Percentiles rank a stretch among this genome's conserved stretches.
Conservation (phyloP, 2,888 invertebrate genomes). For the Dioctria linearis region DNA sequence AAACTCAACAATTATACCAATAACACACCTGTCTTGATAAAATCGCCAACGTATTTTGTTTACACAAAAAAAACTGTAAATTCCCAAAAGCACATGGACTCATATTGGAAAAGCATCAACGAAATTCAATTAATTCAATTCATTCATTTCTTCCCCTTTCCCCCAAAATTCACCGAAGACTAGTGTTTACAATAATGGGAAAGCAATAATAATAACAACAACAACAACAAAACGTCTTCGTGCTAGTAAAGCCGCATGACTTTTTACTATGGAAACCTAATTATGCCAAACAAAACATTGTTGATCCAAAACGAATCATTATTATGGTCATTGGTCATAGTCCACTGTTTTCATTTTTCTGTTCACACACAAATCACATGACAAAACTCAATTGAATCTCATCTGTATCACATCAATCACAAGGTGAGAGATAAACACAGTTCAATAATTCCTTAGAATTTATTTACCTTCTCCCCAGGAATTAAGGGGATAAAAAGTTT, state of each 20-base stretch:
- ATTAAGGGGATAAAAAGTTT: too few species aligned
- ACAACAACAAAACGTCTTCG: neutral
- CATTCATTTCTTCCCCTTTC: too few species aligned
- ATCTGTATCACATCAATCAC: neutral
- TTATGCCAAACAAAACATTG: conserved; percentile 6
- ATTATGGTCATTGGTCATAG: neutral
- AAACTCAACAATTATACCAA: neutral
- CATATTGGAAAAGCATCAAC: neutral
- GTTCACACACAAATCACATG: neutral
- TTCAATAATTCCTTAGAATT: too few species aligned
- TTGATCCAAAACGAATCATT: neutral
- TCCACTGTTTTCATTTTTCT: too few species aligned
- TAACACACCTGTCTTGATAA: conserved; percentile 21
- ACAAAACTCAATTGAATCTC: neutral
- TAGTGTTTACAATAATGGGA: too few species aligned
- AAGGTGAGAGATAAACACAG: too few species aligned
- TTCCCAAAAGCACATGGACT: conserved; percentile 14
- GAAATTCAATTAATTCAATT: too few species aligned
- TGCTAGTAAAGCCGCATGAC: neutral
- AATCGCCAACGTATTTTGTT: conserved; percentile 29
- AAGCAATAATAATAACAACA: too few species aligned
- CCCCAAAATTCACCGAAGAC: too few species aligned
- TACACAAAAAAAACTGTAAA: conserved; percentile 30
- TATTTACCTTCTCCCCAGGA: too few species aligned
- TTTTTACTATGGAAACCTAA: conserved; percentile 25